These are phyloP conservation scores for Thymallus thymallus DNA, from an alignment of 2,113 vertebrate genomes.

Conservation along the genomic window DNA sequence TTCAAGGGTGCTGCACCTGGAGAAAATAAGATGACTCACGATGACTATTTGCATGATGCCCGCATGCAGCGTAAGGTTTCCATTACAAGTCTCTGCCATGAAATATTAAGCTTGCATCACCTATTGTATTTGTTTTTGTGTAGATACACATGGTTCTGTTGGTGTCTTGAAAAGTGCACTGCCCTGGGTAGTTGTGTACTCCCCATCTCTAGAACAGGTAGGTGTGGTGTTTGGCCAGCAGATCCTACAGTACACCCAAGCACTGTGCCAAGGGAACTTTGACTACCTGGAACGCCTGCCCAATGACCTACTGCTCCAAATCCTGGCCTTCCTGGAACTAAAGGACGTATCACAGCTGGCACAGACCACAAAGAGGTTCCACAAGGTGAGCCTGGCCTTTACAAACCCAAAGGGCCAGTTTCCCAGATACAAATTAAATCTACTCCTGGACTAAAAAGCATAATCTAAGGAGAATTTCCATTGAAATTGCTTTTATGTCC, in stretches of 20 bases:
- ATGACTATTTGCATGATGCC: constrained; percentile 69
- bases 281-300: constrained; percentile 79
- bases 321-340: constrained; percentile 74
- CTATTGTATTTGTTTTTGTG: constrained; percentile 2
- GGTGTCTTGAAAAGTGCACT: not conserved
- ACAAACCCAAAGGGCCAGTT: not conserved
- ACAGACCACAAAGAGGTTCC: constrained; percentile 70
- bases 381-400: constrained; percentile 64
- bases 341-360: constrained; percentile 71
- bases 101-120: not conserved
- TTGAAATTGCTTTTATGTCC: no score
- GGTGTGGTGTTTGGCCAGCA: constrained; percentile 67
- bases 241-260: constrained; percentile 68
- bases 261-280: constrained; percentile 71
- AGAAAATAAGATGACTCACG: constrained; percentile 64
- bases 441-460: no score
- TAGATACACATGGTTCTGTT: not conserved
- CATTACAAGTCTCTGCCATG: not conserved
- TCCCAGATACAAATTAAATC: not conserved
- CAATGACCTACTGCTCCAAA: constrained; percentile 69
- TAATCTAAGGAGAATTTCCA: no score
- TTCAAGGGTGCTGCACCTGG: constrained; percentile 57
- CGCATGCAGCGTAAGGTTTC: constrained; percentile 68
- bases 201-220: constrained; percentile 62
- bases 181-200: not conserved